Percentiles rank a stretch among this genome's conserved stretches.
phyloP scores from a whole-genome alignment of 2,888 invertebrate species.

The Holacanthella duospinosa region DNA sequence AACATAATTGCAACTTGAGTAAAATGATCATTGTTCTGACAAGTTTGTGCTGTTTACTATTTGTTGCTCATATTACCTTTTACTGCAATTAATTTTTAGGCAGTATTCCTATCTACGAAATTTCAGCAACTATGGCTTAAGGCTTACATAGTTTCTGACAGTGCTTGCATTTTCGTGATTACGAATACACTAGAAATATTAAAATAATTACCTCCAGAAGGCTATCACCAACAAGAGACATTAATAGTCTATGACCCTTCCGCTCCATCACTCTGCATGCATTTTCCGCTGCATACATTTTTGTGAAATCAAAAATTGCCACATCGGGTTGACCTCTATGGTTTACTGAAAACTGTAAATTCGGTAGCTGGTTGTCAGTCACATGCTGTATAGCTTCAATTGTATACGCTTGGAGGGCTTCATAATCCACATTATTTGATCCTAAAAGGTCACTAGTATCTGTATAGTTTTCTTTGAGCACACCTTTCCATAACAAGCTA shows the following conservation, averaged over 20 bases:
- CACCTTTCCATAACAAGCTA: slow-evolving; percentile 44
- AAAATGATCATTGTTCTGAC: no score
- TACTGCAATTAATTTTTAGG: no score
- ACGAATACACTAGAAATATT: background rate
- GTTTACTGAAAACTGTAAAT: slow-evolving; percentile 47
- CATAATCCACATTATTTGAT: slow-evolving; percentile 45
- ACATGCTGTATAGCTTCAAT: slow-evolving; percentile 46
- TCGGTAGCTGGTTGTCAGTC: slow-evolving; percentile 39
- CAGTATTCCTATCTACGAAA: no score
- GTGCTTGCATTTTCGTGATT: no score
- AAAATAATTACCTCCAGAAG: slow-evolving; percentile 44
- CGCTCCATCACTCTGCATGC: slow-evolving; percentile 44
- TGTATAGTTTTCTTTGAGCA: slow-evolving; percentile 44
- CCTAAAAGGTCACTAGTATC: slow-evolving; percentile 45
- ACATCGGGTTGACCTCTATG: slow-evolving; percentile 47
- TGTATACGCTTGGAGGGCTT: slow-evolving; percentile 45
- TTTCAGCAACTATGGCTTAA: no score
- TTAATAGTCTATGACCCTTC: slow-evolving; percentile 43
- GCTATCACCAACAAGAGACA: slow-evolving; percentile 47
- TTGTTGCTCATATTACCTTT: no score
- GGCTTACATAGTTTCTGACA: background rate
- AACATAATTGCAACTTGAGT: no score
- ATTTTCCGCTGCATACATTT: slow-evolving; percentile 47
- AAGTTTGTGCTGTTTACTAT: no score
- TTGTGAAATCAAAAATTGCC: slow-evolving; percentile 51